A percentile compares a stretch with the other conserved stretches of the same genome.
phyloP scores from a whole-genome alignment of 2,888 invertebrate species.

The Drosophila quinaria region DNA sequence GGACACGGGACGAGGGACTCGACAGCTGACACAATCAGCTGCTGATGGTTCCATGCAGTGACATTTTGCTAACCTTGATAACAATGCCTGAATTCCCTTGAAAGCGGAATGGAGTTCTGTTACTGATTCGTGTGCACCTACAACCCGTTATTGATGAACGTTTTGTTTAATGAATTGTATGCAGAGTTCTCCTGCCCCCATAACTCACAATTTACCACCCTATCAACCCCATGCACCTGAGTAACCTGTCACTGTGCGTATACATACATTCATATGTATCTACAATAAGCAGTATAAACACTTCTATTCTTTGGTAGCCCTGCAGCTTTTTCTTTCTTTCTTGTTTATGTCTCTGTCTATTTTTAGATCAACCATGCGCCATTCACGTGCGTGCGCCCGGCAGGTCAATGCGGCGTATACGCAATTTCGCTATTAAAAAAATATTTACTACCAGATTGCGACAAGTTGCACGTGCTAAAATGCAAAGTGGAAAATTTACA shows the following conservation, averaged over 20 bases:
- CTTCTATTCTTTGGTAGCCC: conserved; percentile 22
- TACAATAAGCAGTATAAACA: background rate
- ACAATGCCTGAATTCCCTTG: conserved; percentile 15
- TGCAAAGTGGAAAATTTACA: background rate
- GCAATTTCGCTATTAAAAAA: conserved; percentile 39
- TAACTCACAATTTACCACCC: conserved; percentile 6
- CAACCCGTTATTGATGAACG: conserved; percentile 47
- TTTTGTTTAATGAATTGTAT: conserved; percentile 53
- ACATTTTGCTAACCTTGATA: conserved; percentile 68
- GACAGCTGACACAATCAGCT: conserved; percentile 46
- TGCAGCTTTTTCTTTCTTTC: conserved; percentile 20
- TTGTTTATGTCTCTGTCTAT: conserved; percentile 49
- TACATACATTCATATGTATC: background rate
- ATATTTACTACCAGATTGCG: conserved; percentile 1
- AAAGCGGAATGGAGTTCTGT: background rate
- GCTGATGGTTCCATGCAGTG: conserved; percentile 28
- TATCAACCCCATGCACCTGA: background rate
- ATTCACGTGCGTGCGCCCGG: conserved; percentile 67
- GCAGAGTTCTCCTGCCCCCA: conserved; percentile 6
- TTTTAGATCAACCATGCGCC: conserved; percentile 64
- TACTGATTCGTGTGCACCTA: conserved; percentile 41
- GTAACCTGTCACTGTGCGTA: background rate
- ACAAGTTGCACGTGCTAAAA: conserved; percentile 31
- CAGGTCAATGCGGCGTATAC: conserved; percentile 61
- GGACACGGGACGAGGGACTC: conserved; percentile 19